Percentiles rank a stretch among this genome's conserved stretches.
phyloP scores from a whole-genome alignment of 2,888 invertebrate species.

The Apomyelois bistriatella region DNA sequence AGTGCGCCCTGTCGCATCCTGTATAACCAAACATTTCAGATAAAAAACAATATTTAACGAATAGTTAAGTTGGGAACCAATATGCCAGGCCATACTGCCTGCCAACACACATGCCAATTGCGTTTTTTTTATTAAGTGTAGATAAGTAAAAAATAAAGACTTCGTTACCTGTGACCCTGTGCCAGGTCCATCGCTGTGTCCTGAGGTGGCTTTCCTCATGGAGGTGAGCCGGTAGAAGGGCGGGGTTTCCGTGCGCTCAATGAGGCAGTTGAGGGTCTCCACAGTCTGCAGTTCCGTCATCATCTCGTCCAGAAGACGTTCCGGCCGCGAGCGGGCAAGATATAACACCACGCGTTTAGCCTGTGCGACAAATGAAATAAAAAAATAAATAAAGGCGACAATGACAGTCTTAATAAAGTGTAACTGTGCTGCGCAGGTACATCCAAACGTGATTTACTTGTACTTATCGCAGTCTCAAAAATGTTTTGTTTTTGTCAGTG shows the following conservation, averaged over 20 bases:
- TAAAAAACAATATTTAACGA: neutral
- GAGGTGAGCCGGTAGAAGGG: constrained; percentile 97
- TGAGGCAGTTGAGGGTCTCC: constrained; percentile 96
- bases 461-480: too few relatives aligned
- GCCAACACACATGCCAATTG: too few relatives aligned
- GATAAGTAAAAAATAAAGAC: too few relatives aligned
- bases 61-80: too few relatives aligned
- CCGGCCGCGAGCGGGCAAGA: constrained; percentile 94
- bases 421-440: too few relatives aligned
- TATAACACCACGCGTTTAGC: constrained; percentile 97
- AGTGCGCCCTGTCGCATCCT: constrained; percentile 67
- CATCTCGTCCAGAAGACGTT: constrained; percentile 96
- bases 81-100: too few relatives aligned
- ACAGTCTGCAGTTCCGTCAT: constrained; percentile 98
- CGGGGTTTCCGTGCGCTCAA: constrained; percentile 98
- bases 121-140: too few relatives aligned
- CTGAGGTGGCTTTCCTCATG: constrained; percentile 93
- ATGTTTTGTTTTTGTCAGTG: too few relatives aligned
- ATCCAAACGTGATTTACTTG: too few relatives aligned
- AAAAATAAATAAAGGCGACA: too few relatives aligned
- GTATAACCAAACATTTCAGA: neutral
- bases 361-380: constrained; percentile 59
- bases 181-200: constrained; percentile 70
- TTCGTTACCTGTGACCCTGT: constrained; percentile 61
- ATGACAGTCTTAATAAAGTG: too few relatives aligned